These are phyloP conservation scores for Nezara viridula DNA, from an alignment of 2,888 invertebrate genomes.

Conservation along the genomic window DNA sequence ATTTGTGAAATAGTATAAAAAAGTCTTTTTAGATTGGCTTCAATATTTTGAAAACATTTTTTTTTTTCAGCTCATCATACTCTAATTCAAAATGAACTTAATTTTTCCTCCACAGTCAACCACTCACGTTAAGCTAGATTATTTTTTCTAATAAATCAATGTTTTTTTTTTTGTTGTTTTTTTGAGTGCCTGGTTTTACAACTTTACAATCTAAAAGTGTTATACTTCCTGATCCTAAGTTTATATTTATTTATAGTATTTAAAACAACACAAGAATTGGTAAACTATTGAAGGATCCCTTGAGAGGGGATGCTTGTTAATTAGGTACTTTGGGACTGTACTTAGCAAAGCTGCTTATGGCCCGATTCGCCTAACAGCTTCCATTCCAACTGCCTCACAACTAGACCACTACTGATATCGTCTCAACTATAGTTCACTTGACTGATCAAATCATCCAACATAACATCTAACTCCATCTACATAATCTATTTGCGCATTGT, in stretches of 20 bases:
- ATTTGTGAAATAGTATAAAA: too few relatives aligned
- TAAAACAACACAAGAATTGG: neutral
- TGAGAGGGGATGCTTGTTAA: neutral
- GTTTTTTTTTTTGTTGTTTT: too few relatives aligned
- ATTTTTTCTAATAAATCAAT: too few relatives aligned
- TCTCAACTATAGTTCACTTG: neutral
- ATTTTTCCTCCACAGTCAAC: too few relatives aligned
- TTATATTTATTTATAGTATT: neutral
- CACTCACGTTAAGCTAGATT: too few relatives aligned
- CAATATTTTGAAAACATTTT: too few relatives aligned
- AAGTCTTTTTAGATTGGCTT: too few relatives aligned
- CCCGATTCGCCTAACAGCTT: neutral
- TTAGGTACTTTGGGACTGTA: neutral
- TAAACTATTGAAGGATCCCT: neutral
- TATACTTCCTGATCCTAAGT: too few relatives aligned
- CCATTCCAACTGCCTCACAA: neutral
- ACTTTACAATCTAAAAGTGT: too few relatives aligned
- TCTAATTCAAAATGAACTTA: too few relatives aligned
- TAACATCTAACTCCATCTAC: neutral
- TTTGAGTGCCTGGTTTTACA: too few relatives aligned
- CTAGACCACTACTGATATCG: neutral
- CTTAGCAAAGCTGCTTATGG: neutral
- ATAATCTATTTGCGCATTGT: neutral
- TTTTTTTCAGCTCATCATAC: too few relatives aligned
- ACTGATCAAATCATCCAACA: neutral